These are phyloP conservation scores for Drosophila erecta DNA, from an alignment of 1,140 invertebrate genomes.

Conservation along the genomic window DNA sequence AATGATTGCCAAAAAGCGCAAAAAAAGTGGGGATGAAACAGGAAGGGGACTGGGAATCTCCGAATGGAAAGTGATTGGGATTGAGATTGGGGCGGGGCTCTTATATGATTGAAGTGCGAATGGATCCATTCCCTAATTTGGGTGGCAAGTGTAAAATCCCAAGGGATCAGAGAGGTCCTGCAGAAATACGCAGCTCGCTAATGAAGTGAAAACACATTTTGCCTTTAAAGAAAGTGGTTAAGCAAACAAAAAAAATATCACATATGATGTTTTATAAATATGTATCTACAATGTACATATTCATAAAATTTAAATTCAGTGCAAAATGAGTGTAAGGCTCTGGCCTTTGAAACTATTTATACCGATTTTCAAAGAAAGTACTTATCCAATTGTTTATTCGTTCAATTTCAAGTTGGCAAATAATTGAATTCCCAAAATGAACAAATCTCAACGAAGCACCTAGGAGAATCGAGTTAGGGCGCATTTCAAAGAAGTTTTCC, in stretches of 20 bases:
- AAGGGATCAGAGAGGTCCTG: constrained; percentile 8
- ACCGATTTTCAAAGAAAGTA: background rate
- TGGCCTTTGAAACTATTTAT: no score
- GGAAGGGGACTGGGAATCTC: background rate
- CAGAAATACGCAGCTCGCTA: constrained; percentile 11
- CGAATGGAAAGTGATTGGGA: constrained; percentile 21
- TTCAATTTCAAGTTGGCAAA: background rate
- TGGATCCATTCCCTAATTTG: background rate
- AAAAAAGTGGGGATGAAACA: background rate
- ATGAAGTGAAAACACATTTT: constrained; percentile 40
- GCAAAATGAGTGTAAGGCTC: no score
- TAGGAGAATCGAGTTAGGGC: background rate
- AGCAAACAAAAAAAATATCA: no score
- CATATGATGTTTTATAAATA: no score
- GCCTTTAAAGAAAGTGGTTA: constrained; percentile 2
- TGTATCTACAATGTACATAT: no score
- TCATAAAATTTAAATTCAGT: no score
- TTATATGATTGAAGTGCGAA: constrained; percentile 39
- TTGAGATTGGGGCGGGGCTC: background rate
- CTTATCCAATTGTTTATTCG: background rate
- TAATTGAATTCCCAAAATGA: constrained; percentile 9
- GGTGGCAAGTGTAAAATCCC: constrained; percentile 1
- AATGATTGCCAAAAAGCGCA: constrained; percentile 39
- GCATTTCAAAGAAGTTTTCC: constrained; percentile 7
- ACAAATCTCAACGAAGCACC: constrained; percentile 7